These are phyloP conservation scores for Ladona fulva DNA, from an alignment of 1,140 invertebrate species.

Conservation along the genomic window DNA sequence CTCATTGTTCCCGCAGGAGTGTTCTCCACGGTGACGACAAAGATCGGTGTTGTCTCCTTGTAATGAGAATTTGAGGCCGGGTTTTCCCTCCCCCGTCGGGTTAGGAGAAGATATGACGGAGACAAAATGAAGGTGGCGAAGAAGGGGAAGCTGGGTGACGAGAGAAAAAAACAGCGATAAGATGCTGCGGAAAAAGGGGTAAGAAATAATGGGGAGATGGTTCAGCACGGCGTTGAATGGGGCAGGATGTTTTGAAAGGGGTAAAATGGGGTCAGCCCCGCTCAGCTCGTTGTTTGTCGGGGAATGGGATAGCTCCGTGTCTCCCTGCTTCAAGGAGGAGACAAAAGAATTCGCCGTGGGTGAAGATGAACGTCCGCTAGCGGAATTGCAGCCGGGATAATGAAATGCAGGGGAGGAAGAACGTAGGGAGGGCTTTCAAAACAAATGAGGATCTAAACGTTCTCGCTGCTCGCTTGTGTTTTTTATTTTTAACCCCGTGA, in stretches of 20 bases:
- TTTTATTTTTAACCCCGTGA: not conserved
- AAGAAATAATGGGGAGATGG: not conserved
- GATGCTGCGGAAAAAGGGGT: no score
- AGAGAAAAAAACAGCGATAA: not conserved
- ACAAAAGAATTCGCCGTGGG: constrained; percentile 2
- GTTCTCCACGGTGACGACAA: not conserved
- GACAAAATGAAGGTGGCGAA: not conserved
- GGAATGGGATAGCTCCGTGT: not conserved
- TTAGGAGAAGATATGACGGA: not conserved
- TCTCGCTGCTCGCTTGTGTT: not conserved
- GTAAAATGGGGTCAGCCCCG: not conserved
- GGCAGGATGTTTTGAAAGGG: constrained; percentile 1
- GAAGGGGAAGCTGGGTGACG: not conserved
- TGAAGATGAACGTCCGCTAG: not conserved
- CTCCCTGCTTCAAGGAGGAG: not conserved
- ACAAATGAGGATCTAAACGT: not conserved
- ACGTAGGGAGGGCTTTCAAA: not conserved
- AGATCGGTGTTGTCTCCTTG: constrained; percentile 3
- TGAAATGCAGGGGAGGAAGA: not conserved
- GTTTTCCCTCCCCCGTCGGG: no score
- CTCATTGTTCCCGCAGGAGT: not conserved
- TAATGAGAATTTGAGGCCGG: not conserved
- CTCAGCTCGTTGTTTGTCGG: not conserved
- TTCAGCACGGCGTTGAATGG: not conserved
- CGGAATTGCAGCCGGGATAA: not conserved